A percentile compares a stretch with the other conserved stretches of the same genome.
These are phyloP conservation scores for Amphilophus citrinellus DNA, from an alignment of 2,113 vertebrate species.

Conservation along the genomic window DNA sequence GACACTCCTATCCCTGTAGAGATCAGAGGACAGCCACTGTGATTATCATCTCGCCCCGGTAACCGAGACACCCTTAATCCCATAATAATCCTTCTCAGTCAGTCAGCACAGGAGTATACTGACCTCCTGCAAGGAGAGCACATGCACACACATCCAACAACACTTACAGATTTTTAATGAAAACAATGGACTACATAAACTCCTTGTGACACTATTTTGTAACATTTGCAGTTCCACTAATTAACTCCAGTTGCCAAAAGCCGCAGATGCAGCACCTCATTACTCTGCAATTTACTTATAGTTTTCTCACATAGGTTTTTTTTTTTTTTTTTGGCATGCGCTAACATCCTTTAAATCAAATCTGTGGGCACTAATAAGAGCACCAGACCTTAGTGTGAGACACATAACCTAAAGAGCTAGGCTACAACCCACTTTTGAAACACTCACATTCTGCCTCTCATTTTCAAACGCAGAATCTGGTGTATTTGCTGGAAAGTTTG, in stretches of 20 bases:
- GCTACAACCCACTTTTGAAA: background rate
- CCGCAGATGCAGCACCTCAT: background rate
- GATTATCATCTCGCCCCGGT: constrained; percentile 76
- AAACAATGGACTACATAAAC: background rate
- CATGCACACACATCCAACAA: background rate
- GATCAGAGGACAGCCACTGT: constrained; percentile 76
- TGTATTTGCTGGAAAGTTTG: background rate
- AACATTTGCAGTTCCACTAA: background rate
- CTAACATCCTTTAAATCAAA: background rate
- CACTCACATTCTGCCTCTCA: constrained; percentile 8
- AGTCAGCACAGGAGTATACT: constrained; percentile 64
- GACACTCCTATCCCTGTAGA: constrained; percentile 66
- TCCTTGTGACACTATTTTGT: background rate
- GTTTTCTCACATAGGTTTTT: background rate
- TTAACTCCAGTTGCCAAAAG: background rate
- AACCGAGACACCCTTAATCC: constrained; percentile 77
- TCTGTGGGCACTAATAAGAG: background rate
- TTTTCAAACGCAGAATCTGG: constrained; percentile 19
- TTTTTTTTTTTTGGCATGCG: constrained; percentile 1
- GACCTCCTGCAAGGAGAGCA: constrained; percentile 68
- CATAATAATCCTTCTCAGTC: constrained; percentile 75
- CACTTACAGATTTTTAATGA: background rate
- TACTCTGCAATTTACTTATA: background rate
- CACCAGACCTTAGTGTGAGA: background rate
- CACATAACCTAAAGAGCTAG: background rate